Conservation (phyloP, 2,113 vertebrate genomes). For the Crocuta crocuta region DNA sequence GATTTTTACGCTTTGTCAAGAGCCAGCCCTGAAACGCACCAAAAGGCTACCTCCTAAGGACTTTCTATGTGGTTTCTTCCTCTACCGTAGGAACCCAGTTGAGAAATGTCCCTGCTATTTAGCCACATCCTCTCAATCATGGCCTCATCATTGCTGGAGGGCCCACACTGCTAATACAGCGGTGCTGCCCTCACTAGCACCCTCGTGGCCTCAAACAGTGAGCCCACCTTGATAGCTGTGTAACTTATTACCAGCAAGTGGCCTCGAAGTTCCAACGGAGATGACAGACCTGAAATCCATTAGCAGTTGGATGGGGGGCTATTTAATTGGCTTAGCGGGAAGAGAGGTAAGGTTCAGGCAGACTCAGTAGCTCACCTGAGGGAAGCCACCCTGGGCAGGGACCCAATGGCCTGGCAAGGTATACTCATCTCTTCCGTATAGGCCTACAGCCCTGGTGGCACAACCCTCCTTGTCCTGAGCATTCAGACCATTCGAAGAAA, state of each 20-base stretch:
- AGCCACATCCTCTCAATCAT: background rate
- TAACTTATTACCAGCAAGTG: conserved; percentile 42
- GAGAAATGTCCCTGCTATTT: conserved; percentile 40
- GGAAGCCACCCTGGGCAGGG: background rate
- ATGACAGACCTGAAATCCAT: conserved; percentile 7
- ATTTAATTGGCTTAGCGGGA: conserved; percentile 55
- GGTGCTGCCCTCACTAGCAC: background rate
- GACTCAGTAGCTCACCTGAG: background rate
- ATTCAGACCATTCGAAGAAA: conserved; percentile 47
- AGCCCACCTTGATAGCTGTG: conserved; percentile 40
- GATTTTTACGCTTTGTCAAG: conserved; percentile 32
- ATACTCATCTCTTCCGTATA: background rate
- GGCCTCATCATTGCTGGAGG: background rate
- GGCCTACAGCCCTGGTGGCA: background rate
- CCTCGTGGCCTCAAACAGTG: background rate
- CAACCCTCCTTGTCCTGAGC: background rate
- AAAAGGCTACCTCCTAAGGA: background rate
- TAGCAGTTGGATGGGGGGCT: conserved; percentile 26
- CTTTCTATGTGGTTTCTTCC: conserved; percentile 41
- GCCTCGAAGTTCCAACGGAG: background rate
- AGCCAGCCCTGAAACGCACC: conserved; percentile 28
- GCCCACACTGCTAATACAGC: background rate
- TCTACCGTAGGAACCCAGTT: background rate
- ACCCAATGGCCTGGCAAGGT: background rate
- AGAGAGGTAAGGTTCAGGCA: conserved; percentile 16